Evolutionary conservation across 23 tunicate genomes (phyloP), one percentile per base, ranked within the genome.

Genomic region (Halocynthia roretzi): DNA sequence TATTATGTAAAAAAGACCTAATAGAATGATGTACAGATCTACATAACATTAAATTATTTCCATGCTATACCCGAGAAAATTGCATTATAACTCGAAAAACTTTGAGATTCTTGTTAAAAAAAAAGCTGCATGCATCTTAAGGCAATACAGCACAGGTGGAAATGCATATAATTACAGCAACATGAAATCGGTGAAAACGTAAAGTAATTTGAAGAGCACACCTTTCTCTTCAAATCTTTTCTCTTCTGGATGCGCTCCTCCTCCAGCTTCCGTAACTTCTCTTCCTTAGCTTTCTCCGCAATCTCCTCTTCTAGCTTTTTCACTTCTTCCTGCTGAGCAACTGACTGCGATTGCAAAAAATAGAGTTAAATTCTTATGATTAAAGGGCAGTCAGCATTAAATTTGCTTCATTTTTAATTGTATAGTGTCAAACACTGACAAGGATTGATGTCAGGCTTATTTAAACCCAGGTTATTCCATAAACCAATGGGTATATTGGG

Each of bases 271-370:
- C 72, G 77, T 81, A 64, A 81, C 58, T 86, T 85, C 71, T 85
- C 90, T 52, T 70, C 83, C 67, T 85, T 81, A 60, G 81, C 90
- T 71, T 81, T 85, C 60, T 20, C 15, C 6, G 90, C 84, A n/a
- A 85, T 81, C 77, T 85, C 97, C 7, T 72, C 71, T 51, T 85
- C 87, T 53, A 85, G 64, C 20, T 78, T 70, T 52, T 86, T 85
- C 56, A 80, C 87, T 69, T 92, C 92, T 4, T 86, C 87, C 63
- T 81, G 87, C 62, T 91, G 88, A 6, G 88, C 96, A 81, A 73
- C 83, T 31, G 77, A 55, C 88, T 84, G 60, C 15, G 48, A 40
- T 58, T 48, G 51, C 18, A 19, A 21, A 68, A 68, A 48, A 48
- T n/a, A 31, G 55, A 9, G 11, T 19, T 71, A 5, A 31, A 71